phyloP scores from a whole-genome alignment of 2,113 vertebrate species.

The Phaethornis superciliosus region DNA sequence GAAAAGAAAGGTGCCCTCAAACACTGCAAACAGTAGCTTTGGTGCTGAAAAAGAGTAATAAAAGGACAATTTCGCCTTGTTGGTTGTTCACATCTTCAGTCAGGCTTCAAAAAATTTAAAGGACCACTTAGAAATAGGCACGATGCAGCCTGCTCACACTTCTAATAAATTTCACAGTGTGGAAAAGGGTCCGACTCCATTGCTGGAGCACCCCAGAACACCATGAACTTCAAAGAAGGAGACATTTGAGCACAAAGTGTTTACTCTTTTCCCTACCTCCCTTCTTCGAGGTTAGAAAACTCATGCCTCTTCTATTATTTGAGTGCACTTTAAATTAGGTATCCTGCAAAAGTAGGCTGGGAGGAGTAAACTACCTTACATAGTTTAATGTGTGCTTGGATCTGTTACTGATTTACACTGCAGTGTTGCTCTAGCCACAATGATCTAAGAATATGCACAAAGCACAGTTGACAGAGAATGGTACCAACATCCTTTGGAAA shows the following conservation, averaged over 20 bases:
- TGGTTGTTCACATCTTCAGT: not conserved
- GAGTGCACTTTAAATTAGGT: not conserved
- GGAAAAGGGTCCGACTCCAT: not conserved
- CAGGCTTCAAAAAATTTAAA: not conserved
- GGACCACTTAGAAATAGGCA: not conserved
- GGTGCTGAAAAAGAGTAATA: not conserved
- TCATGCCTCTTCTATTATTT: not conserved
- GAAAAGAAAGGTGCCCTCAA: not conserved
- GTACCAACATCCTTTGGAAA: not conserved
- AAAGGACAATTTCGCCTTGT: not conserved
- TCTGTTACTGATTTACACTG: not conserved
- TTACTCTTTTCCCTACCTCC: not conserved
- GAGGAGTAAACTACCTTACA: not conserved
- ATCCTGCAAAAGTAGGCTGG: not conserved
- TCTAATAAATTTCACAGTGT: not conserved
- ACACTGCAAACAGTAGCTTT: not conserved
- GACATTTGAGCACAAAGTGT: not conserved
- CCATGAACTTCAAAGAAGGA: not conserved
- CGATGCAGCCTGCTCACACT: not conserved
- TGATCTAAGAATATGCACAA: rapidly evolving
- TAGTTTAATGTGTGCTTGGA: not conserved
- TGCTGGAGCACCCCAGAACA: not conserved
- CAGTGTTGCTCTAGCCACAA: not conserved
- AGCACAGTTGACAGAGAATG: not conserved
- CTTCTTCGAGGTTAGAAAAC: not conserved